Evolutionary conservation across 1,140 invertebrate genomes (phyloP).

Genomic region (Cheumatopsyche charites): DNA sequence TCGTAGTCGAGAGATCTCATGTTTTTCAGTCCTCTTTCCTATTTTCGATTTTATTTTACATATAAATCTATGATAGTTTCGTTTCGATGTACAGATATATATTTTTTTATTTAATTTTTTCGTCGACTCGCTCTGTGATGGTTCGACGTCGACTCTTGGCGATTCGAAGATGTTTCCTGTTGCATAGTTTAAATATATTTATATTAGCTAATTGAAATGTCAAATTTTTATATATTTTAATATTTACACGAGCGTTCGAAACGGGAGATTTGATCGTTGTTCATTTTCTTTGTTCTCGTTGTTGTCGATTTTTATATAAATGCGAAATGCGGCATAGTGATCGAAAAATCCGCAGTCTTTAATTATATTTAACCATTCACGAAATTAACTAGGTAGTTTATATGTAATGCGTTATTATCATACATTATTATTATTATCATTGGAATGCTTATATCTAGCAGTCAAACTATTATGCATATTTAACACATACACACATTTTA

Average conservation of each 20-base stretch:
- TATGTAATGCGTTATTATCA: neutral
- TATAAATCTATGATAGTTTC: neutral
- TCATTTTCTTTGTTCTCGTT: constrained; percentile 6
- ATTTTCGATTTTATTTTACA: neutral
- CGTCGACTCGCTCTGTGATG: neutral
- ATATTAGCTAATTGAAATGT: neutral
- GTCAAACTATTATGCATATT: constrained; percentile 11
- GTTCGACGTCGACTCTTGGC: neutral
- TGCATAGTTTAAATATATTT: constrained; percentile 1
- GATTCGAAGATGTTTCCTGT: neutral
- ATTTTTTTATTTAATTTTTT: constrained; percentile 5
- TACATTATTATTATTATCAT: constrained; percentile 5
- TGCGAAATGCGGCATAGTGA: constrained; percentile 15
- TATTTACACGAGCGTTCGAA: constrained; percentile 2
- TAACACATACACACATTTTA: neutral
- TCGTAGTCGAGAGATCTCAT: too few species aligned
- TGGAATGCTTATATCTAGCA: neutral
- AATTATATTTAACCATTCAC: neutral
- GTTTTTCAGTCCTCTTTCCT: too few species aligned
- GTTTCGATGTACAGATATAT: neutral
- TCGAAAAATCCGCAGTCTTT: constrained; percentile 24
- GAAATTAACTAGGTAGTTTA: neutral
- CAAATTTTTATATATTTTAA: neutral
- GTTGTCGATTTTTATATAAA: constrained; percentile 11
- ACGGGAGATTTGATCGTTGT: constrained; percentile 2